Percentiles rank a stretch among this genome's conserved stretches.
Evolutionary conservation across 2,113 vertebrate species (phyloP).

Genomic region (Clupea harengus): DNA sequence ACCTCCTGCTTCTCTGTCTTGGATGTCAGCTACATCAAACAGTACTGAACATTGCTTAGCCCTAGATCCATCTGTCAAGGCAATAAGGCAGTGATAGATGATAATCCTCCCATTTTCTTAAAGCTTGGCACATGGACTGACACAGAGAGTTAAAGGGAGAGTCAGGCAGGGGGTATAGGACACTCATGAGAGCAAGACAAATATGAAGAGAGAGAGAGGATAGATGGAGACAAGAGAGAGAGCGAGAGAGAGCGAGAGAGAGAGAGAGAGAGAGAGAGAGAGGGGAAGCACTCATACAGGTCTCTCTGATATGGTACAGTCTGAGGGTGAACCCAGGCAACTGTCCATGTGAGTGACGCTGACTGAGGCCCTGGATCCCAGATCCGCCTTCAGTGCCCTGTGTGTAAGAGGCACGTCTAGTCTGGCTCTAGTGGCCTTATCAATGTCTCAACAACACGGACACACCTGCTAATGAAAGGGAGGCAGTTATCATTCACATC

Average conservation of each 20-base stretch:
- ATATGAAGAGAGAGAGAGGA: not conserved
- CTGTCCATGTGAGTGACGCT: not conserved
- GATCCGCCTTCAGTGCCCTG: not conserved
- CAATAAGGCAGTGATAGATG: constrained; percentile 1
- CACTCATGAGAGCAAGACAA: not conserved
- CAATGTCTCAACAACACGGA: not conserved
- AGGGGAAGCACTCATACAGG: not conserved
- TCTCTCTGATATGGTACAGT: not conserved
- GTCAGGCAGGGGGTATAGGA: not conserved
- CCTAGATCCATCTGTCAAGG: not conserved
- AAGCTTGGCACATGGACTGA: not conserved
- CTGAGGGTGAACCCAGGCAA: not conserved
- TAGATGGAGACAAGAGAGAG: not conserved
- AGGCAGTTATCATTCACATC: not conserved
- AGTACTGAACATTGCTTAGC: not conserved
- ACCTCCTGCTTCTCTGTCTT: not conserved
- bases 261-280: not conserved
- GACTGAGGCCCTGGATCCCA: not conserved
- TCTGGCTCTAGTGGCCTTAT: constrained; percentile 2
- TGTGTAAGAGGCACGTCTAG: not conserved
- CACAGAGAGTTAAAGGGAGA: no score
- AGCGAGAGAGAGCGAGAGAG: not conserved
- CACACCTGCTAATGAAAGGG: constrained; percentile 8
- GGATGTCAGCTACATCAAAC: not conserved
- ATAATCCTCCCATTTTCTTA: not conserved